Conservation (phyloP, 1,140 invertebrate species). For the Calephelis nemesis region DNA sequence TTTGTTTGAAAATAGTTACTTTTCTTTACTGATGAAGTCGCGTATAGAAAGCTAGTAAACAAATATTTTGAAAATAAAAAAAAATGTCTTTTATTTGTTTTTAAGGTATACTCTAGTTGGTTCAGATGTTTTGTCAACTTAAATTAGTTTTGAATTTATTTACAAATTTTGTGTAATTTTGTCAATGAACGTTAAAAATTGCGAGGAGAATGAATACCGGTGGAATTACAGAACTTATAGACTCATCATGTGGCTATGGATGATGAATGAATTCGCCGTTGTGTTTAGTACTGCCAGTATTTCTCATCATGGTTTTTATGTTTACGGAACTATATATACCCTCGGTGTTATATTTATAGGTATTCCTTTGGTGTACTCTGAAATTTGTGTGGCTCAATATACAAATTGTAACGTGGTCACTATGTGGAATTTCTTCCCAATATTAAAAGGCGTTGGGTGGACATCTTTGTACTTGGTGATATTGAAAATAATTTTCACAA, state of each 20-base stretch:
- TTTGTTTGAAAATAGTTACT: too few species aligned
- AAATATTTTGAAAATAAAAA: too few species aligned
- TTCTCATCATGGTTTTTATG: slow-evolving; percentile 57
- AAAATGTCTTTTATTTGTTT: too few species aligned
- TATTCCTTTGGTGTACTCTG: slow-evolving; percentile 66
- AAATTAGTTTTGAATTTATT: background rate
- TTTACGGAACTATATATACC: slow-evolving; percentile 42
- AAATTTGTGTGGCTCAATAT: slow-evolving; percentile 67
- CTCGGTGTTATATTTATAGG: slow-evolving; percentile 52
- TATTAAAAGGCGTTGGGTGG: slow-evolving; percentile 56
- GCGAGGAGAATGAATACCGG: background rate
- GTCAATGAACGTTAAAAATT: slow-evolving; percentile 46
- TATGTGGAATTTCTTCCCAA: slow-evolving; percentile 63
- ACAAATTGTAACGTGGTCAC: slow-evolving; percentile 52
- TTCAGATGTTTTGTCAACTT: background rate
- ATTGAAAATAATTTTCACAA: slow-evolving; percentile 51
- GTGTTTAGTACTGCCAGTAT: slow-evolving; percentile 48
- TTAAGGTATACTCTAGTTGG: slow-evolving; percentile 29
- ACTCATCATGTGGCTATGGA: slow-evolving; percentile 59
- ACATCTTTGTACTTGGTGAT: slow-evolving; percentile 48
- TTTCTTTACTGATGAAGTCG: too few species aligned
- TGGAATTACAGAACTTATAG: slow-evolving; percentile 51
- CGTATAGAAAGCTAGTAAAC: too few species aligned
- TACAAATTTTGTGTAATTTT: slow-evolving; percentile 9
- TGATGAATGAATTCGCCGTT: slow-evolving; percentile 60